Evolutionary conservation across 2,113 vertebrate species (phyloP).

Genomic region (Mellivora capensis): DNA sequence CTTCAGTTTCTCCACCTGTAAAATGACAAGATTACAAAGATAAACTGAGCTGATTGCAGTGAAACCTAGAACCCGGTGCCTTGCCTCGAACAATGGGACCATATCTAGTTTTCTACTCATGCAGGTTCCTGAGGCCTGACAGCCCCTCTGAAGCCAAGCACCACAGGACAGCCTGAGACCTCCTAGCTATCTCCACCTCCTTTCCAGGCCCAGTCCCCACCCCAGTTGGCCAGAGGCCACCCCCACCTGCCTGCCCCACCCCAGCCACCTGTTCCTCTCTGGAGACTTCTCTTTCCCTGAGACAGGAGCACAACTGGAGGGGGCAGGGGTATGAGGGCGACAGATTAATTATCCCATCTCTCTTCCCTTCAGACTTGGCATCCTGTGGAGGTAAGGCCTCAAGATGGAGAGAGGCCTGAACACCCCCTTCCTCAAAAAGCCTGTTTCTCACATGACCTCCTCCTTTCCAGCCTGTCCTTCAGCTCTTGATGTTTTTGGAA

Average conservation of each 20-base stretch:
- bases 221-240: not conserved
- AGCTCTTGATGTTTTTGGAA: slow-evolving; percentile 35
- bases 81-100: not conserved
- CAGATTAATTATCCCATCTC: not conserved
- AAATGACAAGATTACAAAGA: not conserved
- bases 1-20: not conserved
- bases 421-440: not conserved
- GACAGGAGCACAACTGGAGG: not conserved
- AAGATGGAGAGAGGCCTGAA: not conserved
- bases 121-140: not conserved
- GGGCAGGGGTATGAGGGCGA: not conserved
- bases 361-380: not conserved
- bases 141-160: not conserved
- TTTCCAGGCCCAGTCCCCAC: not conserved
- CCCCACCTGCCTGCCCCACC: not conserved
- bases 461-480: not conserved
- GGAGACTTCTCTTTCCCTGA: not conserved
- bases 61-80: not conserved
- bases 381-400: not conserved
- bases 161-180: not conserved
- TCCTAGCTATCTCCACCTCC: not conserved
- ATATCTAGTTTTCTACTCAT: not conserved
- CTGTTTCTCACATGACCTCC: not conserved
- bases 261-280: not conserved
- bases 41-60: not conserved